Evolutionary conservation across 2,888 invertebrate species (phyloP).

Genomic region (Hirtodrosophila confusa): DNA sequence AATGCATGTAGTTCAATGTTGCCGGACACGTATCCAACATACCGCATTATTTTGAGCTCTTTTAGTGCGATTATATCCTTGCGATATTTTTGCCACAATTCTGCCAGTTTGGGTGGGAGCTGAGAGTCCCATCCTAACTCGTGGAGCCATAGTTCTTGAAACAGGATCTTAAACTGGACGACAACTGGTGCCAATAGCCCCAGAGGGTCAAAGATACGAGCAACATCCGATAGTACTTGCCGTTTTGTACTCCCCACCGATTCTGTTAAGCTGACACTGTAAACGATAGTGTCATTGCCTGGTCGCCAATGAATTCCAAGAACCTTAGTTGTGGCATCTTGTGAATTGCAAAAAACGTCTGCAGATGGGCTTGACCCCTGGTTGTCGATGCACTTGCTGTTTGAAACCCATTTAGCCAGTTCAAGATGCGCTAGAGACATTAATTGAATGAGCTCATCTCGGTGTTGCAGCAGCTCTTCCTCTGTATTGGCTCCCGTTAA

Average conservation of each 20-base stretch:
- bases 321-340: background rate
- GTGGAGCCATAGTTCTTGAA: background rate
- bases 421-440: background rate
- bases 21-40: too few species aligned
- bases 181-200: constrained; percentile 1
- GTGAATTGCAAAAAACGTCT: background rate
- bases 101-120: background rate
- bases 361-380: background rate
- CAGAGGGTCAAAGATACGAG: background rate
- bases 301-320: constrained; percentile 11
- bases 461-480: background rate
- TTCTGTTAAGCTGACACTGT: too few species aligned
- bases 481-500: constrained; percentile 1
- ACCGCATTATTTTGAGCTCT: too few species aligned
- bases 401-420: constrained; percentile 1
- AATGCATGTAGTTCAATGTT: too few species aligned
- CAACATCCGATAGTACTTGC: constrained; percentile 1
- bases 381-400: background rate
- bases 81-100: too few species aligned
- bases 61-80: too few species aligned
- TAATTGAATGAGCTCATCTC: background rate
- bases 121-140: background rate
- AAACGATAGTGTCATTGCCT: too few species aligned
- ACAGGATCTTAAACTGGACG: background rate
- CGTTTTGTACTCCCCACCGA: background rate